These are phyloP conservation scores for Corvus cornix DNA, from an alignment of 2,113 vertebrate genomes.

Conservation along the genomic window DNA sequence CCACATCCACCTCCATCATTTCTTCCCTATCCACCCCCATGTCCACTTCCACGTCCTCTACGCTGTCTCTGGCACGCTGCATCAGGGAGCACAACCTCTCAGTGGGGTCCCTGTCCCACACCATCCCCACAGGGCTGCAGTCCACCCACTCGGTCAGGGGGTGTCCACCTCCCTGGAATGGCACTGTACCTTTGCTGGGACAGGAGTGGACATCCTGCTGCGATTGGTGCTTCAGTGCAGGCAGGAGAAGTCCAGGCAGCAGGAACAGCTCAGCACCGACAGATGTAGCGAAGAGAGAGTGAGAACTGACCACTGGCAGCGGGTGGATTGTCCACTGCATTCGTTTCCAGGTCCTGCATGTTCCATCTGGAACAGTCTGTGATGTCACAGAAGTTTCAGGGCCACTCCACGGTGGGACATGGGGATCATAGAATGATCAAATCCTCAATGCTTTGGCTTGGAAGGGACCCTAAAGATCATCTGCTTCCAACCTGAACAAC, in stretches of 20 bases:
- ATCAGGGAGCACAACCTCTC: too few relatives aligned
- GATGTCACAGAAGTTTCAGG: neutral
- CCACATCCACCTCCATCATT: too few relatives aligned
- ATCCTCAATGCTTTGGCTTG: neutral
- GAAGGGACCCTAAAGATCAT: neutral
- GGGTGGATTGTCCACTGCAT: too few relatives aligned
- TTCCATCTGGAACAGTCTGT: neutral
- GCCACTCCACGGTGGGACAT: accelerated
- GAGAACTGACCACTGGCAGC: accelerated
- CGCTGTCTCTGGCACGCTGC: too few relatives aligned
- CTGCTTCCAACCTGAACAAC: neutral
- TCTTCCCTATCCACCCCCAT: too few relatives aligned
- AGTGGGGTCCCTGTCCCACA: too few relatives aligned
- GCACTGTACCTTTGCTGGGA: neutral
- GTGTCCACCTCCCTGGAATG: neutral
- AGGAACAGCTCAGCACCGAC: accelerated
- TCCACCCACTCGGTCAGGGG: too few relatives aligned
- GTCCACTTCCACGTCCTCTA: too few relatives aligned
- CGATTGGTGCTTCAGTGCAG: neutral
- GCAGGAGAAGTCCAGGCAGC: neutral
- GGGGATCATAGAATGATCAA: accelerated
- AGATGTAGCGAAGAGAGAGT: accelerated
- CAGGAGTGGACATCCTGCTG: neutral
- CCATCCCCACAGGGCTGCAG: too few relatives aligned
- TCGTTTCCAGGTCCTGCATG: accelerated